These are phyloP conservation scores for Hypercompe scribonia DNA, from an alignment of 2,888 invertebrate species.

Conservation along the genomic window DNA sequence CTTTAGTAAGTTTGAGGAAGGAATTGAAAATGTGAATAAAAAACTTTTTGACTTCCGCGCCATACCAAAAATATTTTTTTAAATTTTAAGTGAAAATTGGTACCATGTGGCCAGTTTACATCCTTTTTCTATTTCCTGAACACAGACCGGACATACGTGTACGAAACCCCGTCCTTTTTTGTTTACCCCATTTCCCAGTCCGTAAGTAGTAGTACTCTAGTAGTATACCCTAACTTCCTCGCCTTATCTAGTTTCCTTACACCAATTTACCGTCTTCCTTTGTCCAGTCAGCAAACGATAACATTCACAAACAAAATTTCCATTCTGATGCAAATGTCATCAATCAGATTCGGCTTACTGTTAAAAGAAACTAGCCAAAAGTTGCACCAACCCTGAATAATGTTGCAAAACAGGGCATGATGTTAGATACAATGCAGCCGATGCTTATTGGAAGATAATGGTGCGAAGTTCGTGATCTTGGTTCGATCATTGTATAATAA, in stretches of 20 bases:
- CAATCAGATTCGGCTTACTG: too few species aligned
- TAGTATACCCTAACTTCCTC: too few species aligned
- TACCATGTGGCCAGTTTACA: neutral
- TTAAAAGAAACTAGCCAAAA: neutral
- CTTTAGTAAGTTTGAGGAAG: conserved; percentile 59
- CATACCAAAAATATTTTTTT: neutral
- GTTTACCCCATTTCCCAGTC: neutral
- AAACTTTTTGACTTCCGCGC: neutral
- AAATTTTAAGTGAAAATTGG: neutral
- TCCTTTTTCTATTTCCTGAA: neutral
- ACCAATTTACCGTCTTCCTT: neutral
- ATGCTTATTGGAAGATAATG: conserved; percentile 38
- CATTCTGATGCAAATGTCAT: too few species aligned
- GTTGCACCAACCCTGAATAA: neutral
- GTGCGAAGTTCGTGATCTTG: conserved; percentile 58
- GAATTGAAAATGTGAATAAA: conserved; percentile 6
- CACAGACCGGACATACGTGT: neutral
- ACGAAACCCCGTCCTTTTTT: neutral
- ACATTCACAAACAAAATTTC: too few species aligned
- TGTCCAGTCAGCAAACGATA: too few species aligned
- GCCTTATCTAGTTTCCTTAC: neutral
- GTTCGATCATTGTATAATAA: conserved; percentile 63
- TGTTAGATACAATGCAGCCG: conserved; percentile 2
- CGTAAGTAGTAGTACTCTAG: neutral
- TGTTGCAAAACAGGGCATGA: neutral